Percentiles rank a stretch among this genome's conserved stretches.
Evolutionary conservation across 2,888 invertebrate species (phyloP).

Genomic region (Ophion slaviceki): DNA sequence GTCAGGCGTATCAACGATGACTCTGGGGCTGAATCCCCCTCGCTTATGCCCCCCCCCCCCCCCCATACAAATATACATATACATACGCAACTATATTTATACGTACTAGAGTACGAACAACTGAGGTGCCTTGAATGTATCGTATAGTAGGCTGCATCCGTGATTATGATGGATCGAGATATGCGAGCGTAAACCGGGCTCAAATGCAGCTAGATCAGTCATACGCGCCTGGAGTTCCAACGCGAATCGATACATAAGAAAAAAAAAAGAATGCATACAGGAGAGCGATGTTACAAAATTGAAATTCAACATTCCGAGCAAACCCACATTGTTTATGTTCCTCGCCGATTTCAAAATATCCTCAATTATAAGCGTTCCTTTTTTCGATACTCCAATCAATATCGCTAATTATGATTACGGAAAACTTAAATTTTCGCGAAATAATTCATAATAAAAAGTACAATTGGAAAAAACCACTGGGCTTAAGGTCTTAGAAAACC

Average conservation of each 20-base stretch:
- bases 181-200: conserved; percentile 3
- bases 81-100: conserved; percentile 67
- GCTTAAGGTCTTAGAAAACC: too few species aligned
- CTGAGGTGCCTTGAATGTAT: conserved; percentile 44
- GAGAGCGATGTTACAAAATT: background rate
- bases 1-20: conserved; percentile 74
- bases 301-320: background rate
- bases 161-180: conserved; percentile 24
- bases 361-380: background rate
- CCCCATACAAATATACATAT: conserved; percentile 55
- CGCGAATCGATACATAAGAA: conserved; percentile 4
- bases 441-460: too few species aligned
- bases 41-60: background rate
- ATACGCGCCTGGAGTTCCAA: conserved; percentile 33
- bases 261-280: background rate
- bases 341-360: too few species aligned
- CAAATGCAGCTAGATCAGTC: conserved; percentile 1
- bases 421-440: too few species aligned
- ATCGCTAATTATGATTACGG: too few species aligned
- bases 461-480: too few species aligned
- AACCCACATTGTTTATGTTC: too few species aligned
- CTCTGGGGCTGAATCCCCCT: conserved; percentile 56
- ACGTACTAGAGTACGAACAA: conserved; percentile 49
- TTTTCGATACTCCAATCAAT: background rate
- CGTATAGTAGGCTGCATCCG: conserved; percentile 19